Conservation (phyloP, 2,113 vertebrate species). For the Hydrolagus affinis region DNA sequence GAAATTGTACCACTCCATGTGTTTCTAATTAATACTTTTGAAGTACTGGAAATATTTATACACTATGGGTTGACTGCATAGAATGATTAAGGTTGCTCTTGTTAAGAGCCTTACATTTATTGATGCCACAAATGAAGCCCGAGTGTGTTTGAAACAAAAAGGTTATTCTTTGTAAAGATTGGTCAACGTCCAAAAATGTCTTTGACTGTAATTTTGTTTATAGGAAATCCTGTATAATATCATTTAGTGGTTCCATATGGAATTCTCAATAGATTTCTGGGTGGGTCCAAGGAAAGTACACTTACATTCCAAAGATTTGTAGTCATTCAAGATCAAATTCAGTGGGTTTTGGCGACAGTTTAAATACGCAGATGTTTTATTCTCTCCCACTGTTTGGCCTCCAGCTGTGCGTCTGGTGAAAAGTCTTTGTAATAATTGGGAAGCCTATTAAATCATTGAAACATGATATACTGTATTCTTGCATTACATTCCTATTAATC, state of each 20-base stretch:
- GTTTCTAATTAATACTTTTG: conserved; percentile 69
- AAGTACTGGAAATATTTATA: conserved; percentile 42
- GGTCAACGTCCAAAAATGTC: conserved; percentile 61
- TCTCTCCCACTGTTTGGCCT: conserved; percentile 65
- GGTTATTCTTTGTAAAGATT: conserved; percentile 57
- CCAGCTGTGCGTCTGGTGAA: conserved; percentile 73
- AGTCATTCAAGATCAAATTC: conserved; percentile 98
- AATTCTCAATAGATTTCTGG: conserved; percentile 72
- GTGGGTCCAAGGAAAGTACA: conserved; percentile 69
- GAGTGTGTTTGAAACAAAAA: conserved; percentile 48
- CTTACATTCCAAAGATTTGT: conserved; percentile 90
- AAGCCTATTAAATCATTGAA: conserved; percentile 77
- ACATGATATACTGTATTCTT: conserved; percentile 63
- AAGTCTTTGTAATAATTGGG: conserved; percentile 76
- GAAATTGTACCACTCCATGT: conserved; percentile 57
- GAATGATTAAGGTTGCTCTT: conserved; percentile 53
- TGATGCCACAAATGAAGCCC: conserved; percentile 44
- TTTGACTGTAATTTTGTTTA: conserved; percentile 74
- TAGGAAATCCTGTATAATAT: conserved; percentile 76
- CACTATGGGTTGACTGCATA: conserved; percentile 24
- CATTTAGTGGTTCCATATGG: conserved; percentile 78
- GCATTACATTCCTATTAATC: conserved; percentile 27
- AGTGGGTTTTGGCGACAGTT: conserved; percentile 82
- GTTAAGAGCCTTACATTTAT: conserved; percentile 50
- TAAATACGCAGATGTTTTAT: conserved; percentile 75